Evolutionary conservation across 2,888 invertebrate species (phyloP), one percentile per base, ranked within the genome.

Genomic region (Adelphocoris suturalis): DNA sequence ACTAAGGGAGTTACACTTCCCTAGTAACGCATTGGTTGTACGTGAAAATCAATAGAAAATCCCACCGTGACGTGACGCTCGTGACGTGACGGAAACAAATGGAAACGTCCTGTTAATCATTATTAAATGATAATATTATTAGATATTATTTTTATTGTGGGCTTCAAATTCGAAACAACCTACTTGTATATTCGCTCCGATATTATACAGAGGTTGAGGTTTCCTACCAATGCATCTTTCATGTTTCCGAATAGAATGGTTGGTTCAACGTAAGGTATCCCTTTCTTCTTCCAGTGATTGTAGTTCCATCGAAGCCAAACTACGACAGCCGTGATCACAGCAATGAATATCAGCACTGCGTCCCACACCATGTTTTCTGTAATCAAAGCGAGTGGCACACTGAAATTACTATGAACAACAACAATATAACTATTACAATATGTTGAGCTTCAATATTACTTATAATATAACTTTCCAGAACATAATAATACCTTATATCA

Each of bases 251-350:
- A 88, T 16, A 78, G 0, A 5, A 55, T 27, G 16, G 76, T 55
- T 12, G 88, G 88, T 55, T 88, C 88, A 19, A 78, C 80, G 37
- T 52, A 88, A 19, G 88, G 88, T 27, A 88, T 80, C 14, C 88
- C 88, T 80, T 55, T 88, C 13, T 88, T 88, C 55, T 88, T 88
- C 88, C 88, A 88, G 55, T 88, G 78, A 23, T 16, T 27, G 52
- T 55, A 55, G 28, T 88, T 76, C 88, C 88, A 88, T 88, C 88
- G 46, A 11, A 88, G 88, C 88, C 88, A 88, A 19, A 68, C 16
- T 13, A 88, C 78, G 23, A 88, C n/a, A n/a, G 55, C 88, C 16
- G 78, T 78, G 47, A 88, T 27, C 27, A 88, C 27, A 4, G 88
- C 88, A 37, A 88, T 88, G 19, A 80, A 76, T 88, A 88, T 80